Evolutionary conservation across 2,888 invertebrate species (phyloP), one percentile per base, ranked within the genome.

Genomic region (Ctenicera cuprea): DNA sequence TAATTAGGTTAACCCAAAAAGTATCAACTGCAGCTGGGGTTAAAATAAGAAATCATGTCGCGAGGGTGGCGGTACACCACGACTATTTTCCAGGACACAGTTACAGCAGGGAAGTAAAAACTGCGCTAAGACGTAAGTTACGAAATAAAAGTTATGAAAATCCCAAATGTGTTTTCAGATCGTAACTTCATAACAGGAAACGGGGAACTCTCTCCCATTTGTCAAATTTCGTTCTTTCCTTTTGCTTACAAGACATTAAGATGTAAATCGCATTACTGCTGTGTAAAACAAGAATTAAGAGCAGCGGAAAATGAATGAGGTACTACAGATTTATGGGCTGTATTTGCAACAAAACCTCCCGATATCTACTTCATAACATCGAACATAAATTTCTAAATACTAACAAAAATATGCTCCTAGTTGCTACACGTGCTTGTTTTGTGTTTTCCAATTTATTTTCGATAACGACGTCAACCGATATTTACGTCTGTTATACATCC

Each of bases 141-240:
- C 59, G 71, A 71, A 72, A 73, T 74, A 71, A 75, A 76, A 78
- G 74, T 71, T 68, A 71, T 70, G 74, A 74, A 77, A 76, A 74
- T 75, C 75, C 71, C 76, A 78, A 76, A 78, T 75, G 76, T 71
- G 70, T 75, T 76, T 78, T 77, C 72, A 73, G 76, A 76, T 61
- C 61, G 54, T 74, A 76, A 77, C 76, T 76, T 76, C 73, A 73
- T 76, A 73, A 71, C 67, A 74, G 77, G 76, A 77, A 70, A 43
- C 73, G 76, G 54, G 74, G 71, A 76, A 77, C 77, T 73, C 67
- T 70, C 70, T 68, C 59, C 76, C 77, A 76, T 77, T 77, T 77
- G 77, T 77, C 77, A 77, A 76, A 65, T 77, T 76, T 74, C 26
- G 26, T 74, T 71, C 70, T 77, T 68, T 72, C 68, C 65, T 62